Conservation (phyloP, 2,113 vertebrate genomes). For the Sialia sialis region DNA sequence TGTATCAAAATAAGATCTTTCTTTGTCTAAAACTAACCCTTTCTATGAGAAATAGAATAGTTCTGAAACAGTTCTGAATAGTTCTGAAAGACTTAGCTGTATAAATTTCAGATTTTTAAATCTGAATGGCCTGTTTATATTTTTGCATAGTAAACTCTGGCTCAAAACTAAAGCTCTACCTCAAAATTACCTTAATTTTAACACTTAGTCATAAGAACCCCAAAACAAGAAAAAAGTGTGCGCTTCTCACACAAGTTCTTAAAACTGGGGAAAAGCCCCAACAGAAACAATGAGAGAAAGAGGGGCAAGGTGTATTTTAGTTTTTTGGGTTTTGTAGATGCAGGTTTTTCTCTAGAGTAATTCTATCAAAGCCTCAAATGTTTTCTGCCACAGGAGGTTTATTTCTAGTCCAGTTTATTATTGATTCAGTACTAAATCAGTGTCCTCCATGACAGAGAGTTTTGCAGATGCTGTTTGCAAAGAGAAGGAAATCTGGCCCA, state of each 20-base stretch:
- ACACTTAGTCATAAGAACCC: background rate
- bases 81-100: background rate
- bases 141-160: background rate
- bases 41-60: background rate
- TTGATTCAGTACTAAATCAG: background rate
- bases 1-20: background rate
- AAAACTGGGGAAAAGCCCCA: background rate
- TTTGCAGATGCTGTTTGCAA: background rate
- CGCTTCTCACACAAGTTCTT: background rate
- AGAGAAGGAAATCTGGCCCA: background rate
- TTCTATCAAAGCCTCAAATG: background rate
- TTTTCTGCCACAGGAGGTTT: background rate
- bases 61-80: background rate
- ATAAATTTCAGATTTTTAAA: background rate
- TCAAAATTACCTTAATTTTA: background rate
- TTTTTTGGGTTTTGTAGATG: background rate
- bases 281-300: background rate
- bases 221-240: background rate
- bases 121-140: background rate
- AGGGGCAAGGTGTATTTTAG: background rate
- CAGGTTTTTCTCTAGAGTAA: background rate
- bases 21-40: background rate
- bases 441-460: background rate
- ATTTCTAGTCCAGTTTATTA: background rate
- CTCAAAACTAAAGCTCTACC: background rate